Evolutionary conservation across 1,140 invertebrate species (phyloP).

Genomic region (Lucilia cuprina): DNA sequence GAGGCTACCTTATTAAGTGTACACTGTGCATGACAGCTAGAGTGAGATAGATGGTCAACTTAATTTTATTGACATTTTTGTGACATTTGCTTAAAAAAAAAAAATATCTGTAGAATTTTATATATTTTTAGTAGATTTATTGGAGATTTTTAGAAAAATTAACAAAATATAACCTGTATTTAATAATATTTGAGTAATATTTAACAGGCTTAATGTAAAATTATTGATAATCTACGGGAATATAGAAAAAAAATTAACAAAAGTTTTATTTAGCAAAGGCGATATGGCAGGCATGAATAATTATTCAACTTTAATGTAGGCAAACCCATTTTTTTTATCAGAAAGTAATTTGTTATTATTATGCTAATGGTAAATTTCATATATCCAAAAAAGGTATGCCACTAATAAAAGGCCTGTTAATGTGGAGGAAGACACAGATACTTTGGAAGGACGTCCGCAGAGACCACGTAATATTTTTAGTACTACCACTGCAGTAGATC

Average conservation of each 20-base stretch:
- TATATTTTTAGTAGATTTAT: neutral
- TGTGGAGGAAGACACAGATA: conserved; percentile 17
- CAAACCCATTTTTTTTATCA: neutral
- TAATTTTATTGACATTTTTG: conserved; percentile 1
- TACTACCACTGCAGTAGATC: neutral
- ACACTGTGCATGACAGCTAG: too few species aligned
- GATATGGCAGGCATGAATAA: conserved; percentile 56
- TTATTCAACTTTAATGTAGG: conserved; percentile 54
- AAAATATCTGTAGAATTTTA: neutral
- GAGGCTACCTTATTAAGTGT: too few species aligned
- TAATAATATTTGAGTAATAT: neutral
- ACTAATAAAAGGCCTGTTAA: conserved; percentile 42
- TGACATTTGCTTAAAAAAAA: neutral
- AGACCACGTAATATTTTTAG: conserved; percentile 32
- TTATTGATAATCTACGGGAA: neutral
- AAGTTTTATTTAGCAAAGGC: neutral
- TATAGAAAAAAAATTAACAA: neutral
- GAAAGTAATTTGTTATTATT: neutral
- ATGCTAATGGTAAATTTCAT: neutral
- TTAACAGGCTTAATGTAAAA: neutral
- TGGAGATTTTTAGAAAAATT: neutral
- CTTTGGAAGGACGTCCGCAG: neutral
- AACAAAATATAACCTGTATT: neutral
- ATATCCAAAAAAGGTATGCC: conserved; percentile 43
- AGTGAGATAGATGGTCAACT: neutral